Percentiles rank a stretch among this genome's conserved stretches.
These are phyloP conservation scores for Penaeus japonicus DNA, from an alignment of 1,140 invertebrate genomes.

Conservation along the genomic window DNA sequence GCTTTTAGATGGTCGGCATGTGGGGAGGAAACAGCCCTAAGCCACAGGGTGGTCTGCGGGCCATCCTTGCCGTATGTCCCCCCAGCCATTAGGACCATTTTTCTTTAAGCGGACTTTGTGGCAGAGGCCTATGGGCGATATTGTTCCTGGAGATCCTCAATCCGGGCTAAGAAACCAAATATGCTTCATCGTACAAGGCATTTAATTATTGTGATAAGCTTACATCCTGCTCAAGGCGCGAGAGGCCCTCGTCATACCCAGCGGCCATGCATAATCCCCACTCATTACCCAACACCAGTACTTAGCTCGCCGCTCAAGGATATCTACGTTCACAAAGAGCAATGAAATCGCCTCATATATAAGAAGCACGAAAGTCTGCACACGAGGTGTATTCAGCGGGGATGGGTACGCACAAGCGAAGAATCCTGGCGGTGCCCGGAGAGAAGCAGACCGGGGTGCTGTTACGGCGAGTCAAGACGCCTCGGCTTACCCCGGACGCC, in stretches of 20 bases:
- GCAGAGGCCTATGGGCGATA: not conserved
- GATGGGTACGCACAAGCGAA: too few relatives aligned
- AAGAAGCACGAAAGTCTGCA: too few relatives aligned
- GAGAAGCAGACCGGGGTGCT: too few relatives aligned
- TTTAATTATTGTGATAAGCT: constrained; percentile 56
- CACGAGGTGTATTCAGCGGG: too few relatives aligned
- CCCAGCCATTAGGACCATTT: too few relatives aligned
- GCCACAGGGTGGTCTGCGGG: not conserved
- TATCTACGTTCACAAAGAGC: too few relatives aligned
- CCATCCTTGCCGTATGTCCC: not conserved
- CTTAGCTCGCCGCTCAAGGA: not conserved
- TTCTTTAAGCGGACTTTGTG: too few relatives aligned
- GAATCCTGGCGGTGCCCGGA: too few relatives aligned
- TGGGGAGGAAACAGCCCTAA: not conserved
- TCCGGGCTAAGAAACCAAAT: constrained; percentile 32
- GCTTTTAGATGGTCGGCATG: constrained; percentile 45
- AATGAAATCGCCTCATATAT: too few relatives aligned
- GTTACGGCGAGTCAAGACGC: too few relatives aligned
- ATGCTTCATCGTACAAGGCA: constrained; percentile 45
- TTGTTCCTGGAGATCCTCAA: not conserved
- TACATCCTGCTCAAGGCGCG: constrained; percentile 33
- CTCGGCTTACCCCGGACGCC: too few relatives aligned
- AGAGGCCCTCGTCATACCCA: not conserved
- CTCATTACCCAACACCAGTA: not conserved
- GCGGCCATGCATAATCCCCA: constrained; percentile 7